Evolutionary conservation across 2,113 vertebrate genomes (phyloP).

Genomic region (Myrmophylax atrothorax): DNA sequence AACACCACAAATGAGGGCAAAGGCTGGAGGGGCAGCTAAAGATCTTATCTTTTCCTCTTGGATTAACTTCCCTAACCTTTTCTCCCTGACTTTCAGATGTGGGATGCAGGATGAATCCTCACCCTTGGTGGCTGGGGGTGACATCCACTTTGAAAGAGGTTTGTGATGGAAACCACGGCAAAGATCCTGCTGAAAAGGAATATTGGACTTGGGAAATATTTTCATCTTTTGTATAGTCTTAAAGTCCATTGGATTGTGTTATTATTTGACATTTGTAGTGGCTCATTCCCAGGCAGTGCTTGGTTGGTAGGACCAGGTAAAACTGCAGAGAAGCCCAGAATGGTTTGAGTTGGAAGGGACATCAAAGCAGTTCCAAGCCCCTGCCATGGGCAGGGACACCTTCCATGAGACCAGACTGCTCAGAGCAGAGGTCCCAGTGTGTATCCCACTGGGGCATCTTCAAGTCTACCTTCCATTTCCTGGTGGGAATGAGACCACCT

Average conservation of each 20-base stretch:
- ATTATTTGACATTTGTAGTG: background rate
- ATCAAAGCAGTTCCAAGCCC: background rate
- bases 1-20: background rate
- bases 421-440: background rate
- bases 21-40: background rate
- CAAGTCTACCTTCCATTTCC: background rate
- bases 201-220: background rate
- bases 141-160: background rate
- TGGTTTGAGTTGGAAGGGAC: background rate
- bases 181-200: background rate
- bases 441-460: background rate
- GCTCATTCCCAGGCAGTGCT: background rate
- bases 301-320: background rate
- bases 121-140: background rate
- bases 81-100: rapidly evolving
- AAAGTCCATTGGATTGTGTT: background rate
- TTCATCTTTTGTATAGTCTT: background rate
- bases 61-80: background rate
- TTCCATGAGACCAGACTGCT: background rate
- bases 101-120: background rate
- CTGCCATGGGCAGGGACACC: background rate
- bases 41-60: background rate
- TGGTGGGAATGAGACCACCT: background rate
- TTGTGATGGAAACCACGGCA: background rate
- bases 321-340: background rate